A percentile compares a stretch with the other conserved stretches of the same genome.
These are phyloP conservation scores for Tamias sibiricus DNA, from an alignment of 2,113 vertebrate species.

Conservation along the genomic window DNA sequence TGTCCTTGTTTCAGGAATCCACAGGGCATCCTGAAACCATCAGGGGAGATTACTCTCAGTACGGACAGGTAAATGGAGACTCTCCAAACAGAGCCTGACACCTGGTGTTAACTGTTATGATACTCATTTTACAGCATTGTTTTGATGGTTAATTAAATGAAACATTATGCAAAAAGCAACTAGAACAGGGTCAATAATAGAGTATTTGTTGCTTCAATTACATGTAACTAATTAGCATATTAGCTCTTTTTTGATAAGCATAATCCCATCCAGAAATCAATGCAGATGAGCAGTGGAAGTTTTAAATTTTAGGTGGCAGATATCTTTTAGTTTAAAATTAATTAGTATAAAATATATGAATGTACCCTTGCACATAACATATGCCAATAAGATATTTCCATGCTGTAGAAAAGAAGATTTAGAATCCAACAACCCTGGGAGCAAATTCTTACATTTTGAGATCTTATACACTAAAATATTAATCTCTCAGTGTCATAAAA, in stretches of 20 bases:
- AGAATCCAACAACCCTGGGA: not conserved
- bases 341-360: not conserved
- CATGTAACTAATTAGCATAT: not conserved
- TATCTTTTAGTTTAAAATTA: not conserved
- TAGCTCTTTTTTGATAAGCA: not conserved
- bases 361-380: not conserved
- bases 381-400: not conserved
- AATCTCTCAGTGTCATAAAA: not conserved
- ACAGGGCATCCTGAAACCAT: not conserved
- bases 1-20: not conserved
- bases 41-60: not conserved
- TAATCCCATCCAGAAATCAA: not conserved
- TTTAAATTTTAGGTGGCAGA: not conserved
- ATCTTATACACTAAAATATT: not conserved
- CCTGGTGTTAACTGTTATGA: not conserved
- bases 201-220: not conserved
- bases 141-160: not conserved
- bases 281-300: not conserved
- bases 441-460: not conserved
- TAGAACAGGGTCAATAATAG: not conserved
- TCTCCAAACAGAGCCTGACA: not conserved
- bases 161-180: not conserved
- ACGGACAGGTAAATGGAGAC: not conserved
- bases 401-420: not conserved
- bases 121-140: not conserved